These are phyloP conservation scores for Monomorium pharaonis DNA, from an alignment of 1,140 invertebrate genomes.

Conservation along the genomic window DNA sequence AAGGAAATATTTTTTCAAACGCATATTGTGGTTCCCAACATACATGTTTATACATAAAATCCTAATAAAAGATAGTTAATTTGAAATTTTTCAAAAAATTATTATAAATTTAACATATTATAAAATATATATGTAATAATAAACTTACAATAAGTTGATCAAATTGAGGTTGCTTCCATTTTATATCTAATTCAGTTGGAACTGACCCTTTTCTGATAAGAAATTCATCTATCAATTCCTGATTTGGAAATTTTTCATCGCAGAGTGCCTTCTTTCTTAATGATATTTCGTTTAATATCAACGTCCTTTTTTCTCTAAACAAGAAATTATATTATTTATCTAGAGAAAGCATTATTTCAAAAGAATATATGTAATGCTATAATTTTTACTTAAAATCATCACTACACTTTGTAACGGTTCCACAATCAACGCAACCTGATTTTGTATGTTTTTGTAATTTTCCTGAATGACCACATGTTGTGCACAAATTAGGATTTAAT, in stretches of 20 bases:
- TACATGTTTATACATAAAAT: slow-evolving; percentile 88
- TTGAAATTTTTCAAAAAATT: neutral
- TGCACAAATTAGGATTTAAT: slow-evolving; percentile 87
- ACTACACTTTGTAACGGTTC: slow-evolving; percentile 86
- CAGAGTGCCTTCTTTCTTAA: slow-evolving; percentile 89
- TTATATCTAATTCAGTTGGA: slow-evolving; percentile 84
- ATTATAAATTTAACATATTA: neutral
- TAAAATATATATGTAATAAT: neutral
- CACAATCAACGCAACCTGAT: slow-evolving; percentile 88
- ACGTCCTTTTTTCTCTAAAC: slow-evolving; percentile 86
- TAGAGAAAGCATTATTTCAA: neutral
- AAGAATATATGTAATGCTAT: neutral
- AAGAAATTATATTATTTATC: slow-evolving; percentile 52
- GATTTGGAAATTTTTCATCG: slow-evolving; percentile 89
- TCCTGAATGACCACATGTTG: slow-evolving; percentile 89
- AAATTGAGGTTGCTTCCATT: slow-evolving; percentile 89
- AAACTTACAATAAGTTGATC: slow-evolving; percentile 88
- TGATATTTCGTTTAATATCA: slow-evolving; percentile 89
- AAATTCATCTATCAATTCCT: slow-evolving; percentile 92
- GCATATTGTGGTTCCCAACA: slow-evolving; percentile 92
- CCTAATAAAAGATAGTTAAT: slow-evolving; percentile 81
- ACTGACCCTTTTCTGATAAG: slow-evolving; percentile 85
- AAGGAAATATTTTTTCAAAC: slow-evolving; percentile 91
- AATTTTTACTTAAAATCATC: slow-evolving; percentile 86
- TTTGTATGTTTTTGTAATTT: slow-evolving; percentile 86